Conservation (phyloP, 2,888 invertebrate genomes). For the Agriopis leucophaearia region DNA sequence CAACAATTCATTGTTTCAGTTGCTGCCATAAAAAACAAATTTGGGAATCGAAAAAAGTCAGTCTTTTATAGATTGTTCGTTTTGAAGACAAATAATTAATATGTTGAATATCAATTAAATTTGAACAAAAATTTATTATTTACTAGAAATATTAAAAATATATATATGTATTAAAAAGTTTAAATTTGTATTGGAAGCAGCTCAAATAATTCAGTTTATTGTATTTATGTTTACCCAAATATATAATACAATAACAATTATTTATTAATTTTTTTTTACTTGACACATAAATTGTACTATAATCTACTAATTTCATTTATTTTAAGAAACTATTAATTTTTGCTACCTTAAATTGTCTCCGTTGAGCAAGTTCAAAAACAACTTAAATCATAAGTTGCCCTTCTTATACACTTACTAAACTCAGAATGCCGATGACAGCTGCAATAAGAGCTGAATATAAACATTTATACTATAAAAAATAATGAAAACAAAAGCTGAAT, state of each 20-base stretch:
- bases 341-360: constrained; percentile 55
- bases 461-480: no score
- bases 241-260: no score
- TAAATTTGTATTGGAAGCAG: constrained; percentile 21
- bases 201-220: constrained; percentile 16
- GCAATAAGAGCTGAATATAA: no score
- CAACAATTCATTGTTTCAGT: background rate
- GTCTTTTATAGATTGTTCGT: constrained; percentile 41
- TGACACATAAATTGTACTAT: constrained; percentile 14
- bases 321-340: constrained; percentile 48
- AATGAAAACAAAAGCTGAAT: no score
- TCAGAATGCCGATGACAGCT: no score
- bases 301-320: constrained; percentile 32
- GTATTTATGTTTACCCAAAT: background rate
- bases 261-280: no score
- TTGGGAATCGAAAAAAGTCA: constrained; percentile 38
- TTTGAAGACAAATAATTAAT: constrained; percentile 20
- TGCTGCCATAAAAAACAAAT: constrained; percentile 13
- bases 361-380: constrained; percentile 72
- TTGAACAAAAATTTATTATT: no score
- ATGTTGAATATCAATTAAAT: background rate
- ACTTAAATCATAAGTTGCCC: constrained; percentile 12
- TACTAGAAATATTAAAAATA: no score
- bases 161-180: background rate
- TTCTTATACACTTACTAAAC: background rate